Conservation (phyloP, 2,888 invertebrate genomes). For the Zaprionus bogoriensis region DNA sequence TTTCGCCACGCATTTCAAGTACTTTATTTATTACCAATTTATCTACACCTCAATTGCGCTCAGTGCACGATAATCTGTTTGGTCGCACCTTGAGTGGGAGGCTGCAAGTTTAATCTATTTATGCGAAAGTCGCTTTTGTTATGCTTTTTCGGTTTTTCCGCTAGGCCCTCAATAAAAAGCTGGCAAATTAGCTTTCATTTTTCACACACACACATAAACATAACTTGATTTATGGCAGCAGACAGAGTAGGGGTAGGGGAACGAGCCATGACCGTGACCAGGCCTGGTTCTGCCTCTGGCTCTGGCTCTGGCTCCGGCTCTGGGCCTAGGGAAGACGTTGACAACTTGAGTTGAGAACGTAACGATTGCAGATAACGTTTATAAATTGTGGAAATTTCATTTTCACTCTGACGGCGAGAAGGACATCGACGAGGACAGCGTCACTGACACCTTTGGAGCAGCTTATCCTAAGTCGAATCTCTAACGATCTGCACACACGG, state of each 20-base stretch:
- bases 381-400: conserved; percentile 76
- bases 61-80: conserved; percentile 44
- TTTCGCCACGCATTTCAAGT: not conserved
- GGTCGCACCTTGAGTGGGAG: not conserved
- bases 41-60: not conserved
- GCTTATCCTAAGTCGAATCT: conserved; percentile 57
- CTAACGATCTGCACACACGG: conserved; percentile 62
- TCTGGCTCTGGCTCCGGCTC: not conserved
- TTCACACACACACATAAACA: conserved; percentile 68
- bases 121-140: conserved; percentile 51
- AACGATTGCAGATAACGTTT: conserved; percentile 67
- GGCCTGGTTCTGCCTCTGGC: not conserved
- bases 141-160: conserved; percentile 19
- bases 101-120: conserved; percentile 46
- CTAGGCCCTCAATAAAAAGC: conserved; percentile 61
- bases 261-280: conserved; percentile 30
- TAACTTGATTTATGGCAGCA: conserved; percentile 73
- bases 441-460: conserved; percentile 45
- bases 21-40: not conserved
- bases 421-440: conserved; percentile 6
- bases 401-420: conserved; percentile 50
- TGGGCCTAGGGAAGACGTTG: conserved; percentile 40
- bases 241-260: not conserved
- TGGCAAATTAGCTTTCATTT: conserved; percentile 78
- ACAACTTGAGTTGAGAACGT: conserved; percentile 58